phyloP scores from a whole-genome alignment of 2,888 invertebrate species.

The Rotaria magnacalcarata region DNA sequence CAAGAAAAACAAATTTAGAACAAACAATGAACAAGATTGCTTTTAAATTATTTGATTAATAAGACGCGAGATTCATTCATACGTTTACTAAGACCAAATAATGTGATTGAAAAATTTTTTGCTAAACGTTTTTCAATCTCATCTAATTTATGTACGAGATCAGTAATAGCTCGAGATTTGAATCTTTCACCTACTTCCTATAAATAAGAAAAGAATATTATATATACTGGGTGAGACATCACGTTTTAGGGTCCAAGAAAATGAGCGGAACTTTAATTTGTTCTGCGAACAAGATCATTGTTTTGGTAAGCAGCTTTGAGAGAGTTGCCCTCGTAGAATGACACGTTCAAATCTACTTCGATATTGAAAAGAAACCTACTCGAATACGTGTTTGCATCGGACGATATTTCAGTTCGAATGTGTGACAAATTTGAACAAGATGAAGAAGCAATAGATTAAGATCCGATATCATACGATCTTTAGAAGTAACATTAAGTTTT shows the following conservation, averaged over 20 bases:
- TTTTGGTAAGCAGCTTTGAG: no score
- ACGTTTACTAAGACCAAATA: not conserved
- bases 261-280: no score
- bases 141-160: not conserved
- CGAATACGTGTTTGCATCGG: conserved; percentile 7
- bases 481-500: not conserved
- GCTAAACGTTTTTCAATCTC: conserved; percentile 15
- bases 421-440: not conserved
- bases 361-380: not conserved
- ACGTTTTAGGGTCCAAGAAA: no score
- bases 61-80: not conserved
- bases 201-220: not conserved
- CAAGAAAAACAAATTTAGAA: not conserved
- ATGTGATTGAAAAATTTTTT: not conserved
- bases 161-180: not conserved
- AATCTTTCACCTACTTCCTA: not conserved
- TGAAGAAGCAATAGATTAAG: not conserved
- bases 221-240: not conserved
- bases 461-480: conserved; percentile 14
- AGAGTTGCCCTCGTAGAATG: no score
- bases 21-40: not conserved
- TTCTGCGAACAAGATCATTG: no score
- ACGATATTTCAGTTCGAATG: not conserved
- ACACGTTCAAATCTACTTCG: no score
- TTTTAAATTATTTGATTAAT: not conserved